Base-by-base conservation (phyloP, 2,797 vertebrate genomes). In the Sebastolobus alascanus region DNA sequence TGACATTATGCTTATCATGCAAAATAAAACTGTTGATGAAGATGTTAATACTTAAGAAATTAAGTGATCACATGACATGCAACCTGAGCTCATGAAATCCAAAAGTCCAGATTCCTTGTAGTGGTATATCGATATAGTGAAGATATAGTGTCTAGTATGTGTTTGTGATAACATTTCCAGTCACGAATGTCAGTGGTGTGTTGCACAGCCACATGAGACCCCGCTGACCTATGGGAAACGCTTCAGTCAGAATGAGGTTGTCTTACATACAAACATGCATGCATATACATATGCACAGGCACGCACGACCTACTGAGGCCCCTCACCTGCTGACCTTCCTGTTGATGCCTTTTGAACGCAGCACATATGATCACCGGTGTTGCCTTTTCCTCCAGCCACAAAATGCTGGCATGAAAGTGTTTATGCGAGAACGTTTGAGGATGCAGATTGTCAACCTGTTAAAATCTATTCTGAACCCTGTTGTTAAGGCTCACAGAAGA, bases 201-300 rank as follows among this genome's bases (percentile, higher is more conserved):
- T 73, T 84, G 71, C 75, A 66, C 25, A 60, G 88, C 40, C 73
- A 90, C 84, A 59, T 73, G 85, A 88, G 61, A 85, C 80, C 27
- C 35, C 2, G 40, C 79, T 86, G 90, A 89, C 71, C 70, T 65
- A 29, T 18, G 56, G 81, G 84, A 91, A 90, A 87, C 60, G 79
- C 83, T 75, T 79, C 55, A 61, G 80, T 80, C 74, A 80, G 66
- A 84, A 46, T 58, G 38, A 81, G 87, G 84, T 87, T 43, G 1
- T 46, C 60, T 92, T 84, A 55, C 87, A 80, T 91, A 93, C 60
- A 71, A 35, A 81, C 84, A 87, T 75, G 68, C 65, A 56, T 61
- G 63, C 61, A 82, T n/a, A 59, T 29, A 65, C 77, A 66, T 61
- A 71, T 11, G 27, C 68, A 31, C 58, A 46, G 4, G n/a, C 40